These are phyloP conservation scores for Pogona vitticeps DNA, from an alignment of 2,113 vertebrate genomes.

Conservation along the genomic window DNA sequence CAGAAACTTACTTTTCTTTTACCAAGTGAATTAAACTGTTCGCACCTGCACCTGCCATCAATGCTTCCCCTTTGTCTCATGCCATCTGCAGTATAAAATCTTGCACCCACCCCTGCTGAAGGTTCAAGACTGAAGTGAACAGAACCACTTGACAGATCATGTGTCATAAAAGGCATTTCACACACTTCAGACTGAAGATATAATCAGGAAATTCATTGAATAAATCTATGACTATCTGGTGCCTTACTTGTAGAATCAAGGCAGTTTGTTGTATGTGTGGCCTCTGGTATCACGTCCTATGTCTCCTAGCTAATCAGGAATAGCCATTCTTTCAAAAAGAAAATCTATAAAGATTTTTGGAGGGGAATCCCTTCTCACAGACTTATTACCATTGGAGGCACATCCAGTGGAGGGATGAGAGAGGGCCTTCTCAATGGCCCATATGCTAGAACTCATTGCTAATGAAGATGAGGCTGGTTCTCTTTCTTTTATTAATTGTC, in stretches of 20 bases:
- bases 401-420: too few relatives aligned
- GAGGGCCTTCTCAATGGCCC: too few relatives aligned
- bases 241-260: not conserved
- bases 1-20: not conserved
- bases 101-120: not conserved
- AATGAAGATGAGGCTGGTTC: too few relatives aligned
- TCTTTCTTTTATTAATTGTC: too few relatives aligned
- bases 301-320: not conserved
- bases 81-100: not conserved
- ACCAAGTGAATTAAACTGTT: not conserved
- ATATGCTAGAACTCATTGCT: too few relatives aligned
- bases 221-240: not conserved
- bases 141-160: not conserved
- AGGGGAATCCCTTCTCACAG: too few relatives aligned
- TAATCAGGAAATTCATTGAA: not conserved
- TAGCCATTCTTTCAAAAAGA: not conserved
- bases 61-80: not conserved
- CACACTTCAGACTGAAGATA: too few relatives aligned
- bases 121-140: not conserved
- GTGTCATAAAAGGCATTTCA: too few relatives aligned
- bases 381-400: too few relatives aligned
- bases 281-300: not conserved
- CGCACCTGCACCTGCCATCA: not conserved
- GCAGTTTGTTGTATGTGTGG: not conserved
- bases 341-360: too few relatives aligned